A percentile compares a stretch with the other conserved stretches of the same genome.
Conservation (phyloP, 2,888 invertebrate genomes). For the Athripsodes cinereus region DNA sequence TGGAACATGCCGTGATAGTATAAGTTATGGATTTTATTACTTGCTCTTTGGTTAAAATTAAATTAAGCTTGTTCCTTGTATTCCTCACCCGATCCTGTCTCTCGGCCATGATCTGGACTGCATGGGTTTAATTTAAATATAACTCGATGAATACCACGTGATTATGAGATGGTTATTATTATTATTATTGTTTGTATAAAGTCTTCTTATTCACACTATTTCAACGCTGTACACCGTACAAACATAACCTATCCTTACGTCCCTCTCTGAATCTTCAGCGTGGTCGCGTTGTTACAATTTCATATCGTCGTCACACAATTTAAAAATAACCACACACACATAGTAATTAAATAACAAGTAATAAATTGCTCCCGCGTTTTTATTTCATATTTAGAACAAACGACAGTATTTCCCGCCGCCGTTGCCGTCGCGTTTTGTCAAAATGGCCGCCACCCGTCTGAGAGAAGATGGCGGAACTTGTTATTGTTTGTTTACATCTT, state of each 20-base stretch:
- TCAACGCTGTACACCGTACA: too few species aligned
- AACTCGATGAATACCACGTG: conserved; percentile 21
- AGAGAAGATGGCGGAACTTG: conserved; percentile 17
- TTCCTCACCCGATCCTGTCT: neutral
- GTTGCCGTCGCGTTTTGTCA: conserved; percentile 8
- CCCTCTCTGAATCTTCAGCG: too few species aligned
- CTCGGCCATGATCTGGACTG: conserved; percentile 7
- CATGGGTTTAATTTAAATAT: conserved; percentile 24
- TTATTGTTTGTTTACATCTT: conserved; percentile 19
- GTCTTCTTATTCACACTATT: too few species aligned
- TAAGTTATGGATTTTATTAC: too few species aligned
- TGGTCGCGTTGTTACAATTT: too few species aligned
- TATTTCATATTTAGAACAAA: neutral
- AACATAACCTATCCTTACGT: neutral
- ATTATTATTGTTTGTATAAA: conserved; percentile 17
- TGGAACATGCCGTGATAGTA: too few species aligned
- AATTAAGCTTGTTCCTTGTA: too few species aligned
- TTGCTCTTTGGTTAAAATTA: too few species aligned
- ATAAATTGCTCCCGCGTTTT: conserved; percentile 18
- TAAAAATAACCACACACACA: too few species aligned
- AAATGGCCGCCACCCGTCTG: conserved; percentile 14
- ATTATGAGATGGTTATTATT: conserved; percentile 11
- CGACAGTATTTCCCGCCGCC: conserved; percentile 12
- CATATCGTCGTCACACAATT: too few species aligned
- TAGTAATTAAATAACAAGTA: too few species aligned